Conservation (phyloP, 2,113 vertebrate species). For the Rhinoderma darwinii region DNA sequence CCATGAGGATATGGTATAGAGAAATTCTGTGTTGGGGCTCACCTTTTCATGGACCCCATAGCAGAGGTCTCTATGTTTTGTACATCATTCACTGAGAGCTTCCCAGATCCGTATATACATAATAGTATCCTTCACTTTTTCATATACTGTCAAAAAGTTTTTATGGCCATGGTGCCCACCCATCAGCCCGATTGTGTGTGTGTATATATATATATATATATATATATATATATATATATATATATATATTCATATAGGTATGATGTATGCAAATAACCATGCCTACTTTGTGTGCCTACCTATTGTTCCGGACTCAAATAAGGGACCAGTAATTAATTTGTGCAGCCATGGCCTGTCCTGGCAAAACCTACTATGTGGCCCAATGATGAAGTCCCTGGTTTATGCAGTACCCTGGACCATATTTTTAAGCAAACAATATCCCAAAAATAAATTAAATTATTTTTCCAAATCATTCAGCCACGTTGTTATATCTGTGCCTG, state of each 20-base stretch:
- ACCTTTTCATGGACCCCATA: neutral
- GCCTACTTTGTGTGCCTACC: no score
- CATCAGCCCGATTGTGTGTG: neutral
- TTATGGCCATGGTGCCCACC: neutral
- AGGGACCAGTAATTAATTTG: neutral
- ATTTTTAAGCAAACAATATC: no score
- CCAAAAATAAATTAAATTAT: no score
- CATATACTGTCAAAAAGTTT: neutral
- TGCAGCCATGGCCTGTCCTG: neutral
- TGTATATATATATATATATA: neutral
- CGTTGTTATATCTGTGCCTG: no score
- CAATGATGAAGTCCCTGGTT: neutral
- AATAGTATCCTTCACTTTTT: neutral
- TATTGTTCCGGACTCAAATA: no score
- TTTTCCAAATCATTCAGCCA: no score
- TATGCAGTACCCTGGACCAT: neutral
- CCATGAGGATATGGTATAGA: neutral
- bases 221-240: no score
- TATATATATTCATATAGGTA: no score
- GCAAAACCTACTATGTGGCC: neutral
- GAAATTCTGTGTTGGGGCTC: neutral
- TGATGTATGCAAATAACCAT: no score
- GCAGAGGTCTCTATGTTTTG: no score
- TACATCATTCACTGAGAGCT: no score
- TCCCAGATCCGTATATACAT: no score